phyloP scores from a whole-genome alignment of 2,113 vertebrate genomes.

The Corythornis madagascariensis region DNA sequence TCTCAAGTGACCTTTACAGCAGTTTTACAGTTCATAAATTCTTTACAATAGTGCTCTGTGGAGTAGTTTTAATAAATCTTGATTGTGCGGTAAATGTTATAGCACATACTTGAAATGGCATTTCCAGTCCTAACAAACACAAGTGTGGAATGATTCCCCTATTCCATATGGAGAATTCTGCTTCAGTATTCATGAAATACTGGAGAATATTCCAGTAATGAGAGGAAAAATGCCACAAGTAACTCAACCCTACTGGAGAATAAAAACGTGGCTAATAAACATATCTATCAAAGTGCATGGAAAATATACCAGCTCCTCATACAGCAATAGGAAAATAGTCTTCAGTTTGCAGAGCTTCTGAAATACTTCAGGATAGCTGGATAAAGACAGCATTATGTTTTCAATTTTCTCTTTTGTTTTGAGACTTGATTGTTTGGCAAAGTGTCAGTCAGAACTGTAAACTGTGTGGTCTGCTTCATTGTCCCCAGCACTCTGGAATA shows the following conservation, averaged over 20 bases:
- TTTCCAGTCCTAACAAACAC: constrained; percentile 63
- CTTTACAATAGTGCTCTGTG: constrained; percentile 69
- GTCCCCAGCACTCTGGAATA: not conserved
- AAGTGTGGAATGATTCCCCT: not conserved
- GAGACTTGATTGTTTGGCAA: not conserved
- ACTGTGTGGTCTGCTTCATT: not conserved
- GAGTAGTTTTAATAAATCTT: constrained; percentile 77
- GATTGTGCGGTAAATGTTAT: constrained; percentile 71
- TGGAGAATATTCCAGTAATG: not conserved
- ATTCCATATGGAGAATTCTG: constrained; percentile 6
- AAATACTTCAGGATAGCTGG: not conserved
- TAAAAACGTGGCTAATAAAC: not conserved
- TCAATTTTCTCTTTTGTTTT: not conserved
- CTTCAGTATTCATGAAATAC: constrained; percentile 20
- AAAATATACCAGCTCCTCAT: not conserved
- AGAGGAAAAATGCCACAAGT: not conserved
- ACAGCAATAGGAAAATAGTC: not conserved
- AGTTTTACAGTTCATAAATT: constrained; percentile 80
- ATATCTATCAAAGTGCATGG: not conserved
- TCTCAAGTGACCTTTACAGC: constrained; percentile 77
- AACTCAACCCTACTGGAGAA: not conserved
- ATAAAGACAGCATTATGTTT: not conserved
- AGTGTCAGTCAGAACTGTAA: not conserved
- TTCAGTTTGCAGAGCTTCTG: not conserved
- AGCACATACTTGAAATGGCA: constrained; percentile 55